These are phyloP conservation scores for Panagrolaimus sp. DNA, from an alignment of 1,140 invertebrate genomes.

Conservation along the genomic window DNA sequence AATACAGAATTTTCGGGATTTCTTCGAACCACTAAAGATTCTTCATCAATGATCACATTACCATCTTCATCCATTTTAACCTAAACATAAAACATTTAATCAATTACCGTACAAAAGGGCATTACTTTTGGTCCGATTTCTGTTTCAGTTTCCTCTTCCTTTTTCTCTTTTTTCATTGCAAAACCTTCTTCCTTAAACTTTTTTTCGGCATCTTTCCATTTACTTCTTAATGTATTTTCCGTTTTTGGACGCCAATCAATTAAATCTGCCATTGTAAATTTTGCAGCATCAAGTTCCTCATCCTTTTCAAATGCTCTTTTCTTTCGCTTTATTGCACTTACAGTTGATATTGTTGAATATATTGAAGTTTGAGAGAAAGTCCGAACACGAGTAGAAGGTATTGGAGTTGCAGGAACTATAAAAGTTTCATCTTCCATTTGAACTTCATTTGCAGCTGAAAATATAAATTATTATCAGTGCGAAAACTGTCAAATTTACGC, in stretches of 20 bases:
- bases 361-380: background rate
- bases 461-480: too few relatives aligned
- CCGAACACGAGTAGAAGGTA: background rate
- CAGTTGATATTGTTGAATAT: background rate
- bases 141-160: background rate
- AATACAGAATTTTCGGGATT: slow-evolving; percentile 31
- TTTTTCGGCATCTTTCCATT: slow-evolving; percentile 35
- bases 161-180: background rate
- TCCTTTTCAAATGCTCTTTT: slow-evolving; percentile 17
- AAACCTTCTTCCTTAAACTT: slow-evolving; percentile 18
- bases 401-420: too few relatives aligned
- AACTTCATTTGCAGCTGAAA: too few relatives aligned
- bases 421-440: too few relatives aligned
- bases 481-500: too few relatives aligned
- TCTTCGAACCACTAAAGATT: slow-evolving; percentile 36
- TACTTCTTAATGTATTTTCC: slow-evolving; percentile 41
- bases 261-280: slow-evolving; percentile 44
- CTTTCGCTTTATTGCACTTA: background rate
- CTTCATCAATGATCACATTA: slow-evolving; percentile 42
- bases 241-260: slow-evolving; percentile 38
- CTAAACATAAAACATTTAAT: slow-evolving; percentile 19
- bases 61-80: slow-evolving; percentile 42
- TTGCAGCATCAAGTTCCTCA: slow-evolving; percentile 34
- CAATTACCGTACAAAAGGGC: background rate
- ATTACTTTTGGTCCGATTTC: slow-evolving; percentile 4